Percentiles rank a stretch among this genome's conserved stretches.
phyloP scores from a whole-genome alignment of 2,113 vertebrate species.

The Tachuris rubrigastra region DNA sequence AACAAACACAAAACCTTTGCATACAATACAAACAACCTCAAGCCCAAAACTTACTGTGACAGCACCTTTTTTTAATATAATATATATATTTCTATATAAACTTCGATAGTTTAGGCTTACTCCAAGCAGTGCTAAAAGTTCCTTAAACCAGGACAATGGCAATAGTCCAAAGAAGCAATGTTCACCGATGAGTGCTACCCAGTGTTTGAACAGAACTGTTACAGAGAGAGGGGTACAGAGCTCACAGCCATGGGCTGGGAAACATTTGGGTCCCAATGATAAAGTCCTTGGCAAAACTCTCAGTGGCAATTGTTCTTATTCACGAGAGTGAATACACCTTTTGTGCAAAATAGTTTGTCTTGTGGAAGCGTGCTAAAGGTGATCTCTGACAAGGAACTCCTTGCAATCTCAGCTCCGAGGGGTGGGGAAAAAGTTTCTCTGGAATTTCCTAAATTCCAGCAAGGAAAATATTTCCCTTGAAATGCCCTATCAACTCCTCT shows the following conservation, averaged over 20 bases:
- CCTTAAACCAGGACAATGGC: conserved; percentile 55
- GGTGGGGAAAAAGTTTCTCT: neutral
- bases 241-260: neutral
- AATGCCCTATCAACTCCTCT: neutral
- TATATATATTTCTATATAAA: conserved; percentile 60
- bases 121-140: conserved; percentile 73
- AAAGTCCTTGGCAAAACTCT: conserved; percentile 29
- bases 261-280: neutral
- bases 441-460: conserved; percentile 19
- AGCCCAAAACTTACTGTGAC: conserved; percentile 76
- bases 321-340: neutral
- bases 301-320: neutral
- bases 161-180: conserved; percentile 37
- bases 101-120: conserved; percentile 70
- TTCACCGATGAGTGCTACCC: neutral
- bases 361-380: neutral
- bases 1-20: conserved; percentile 76
- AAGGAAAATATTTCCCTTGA: neutral
- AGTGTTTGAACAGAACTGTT: conserved; percentile 14
- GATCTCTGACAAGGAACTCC: neutral
- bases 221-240: neutral
- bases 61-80: conserved; percentile 71
- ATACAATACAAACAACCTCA: conserved; percentile 77
- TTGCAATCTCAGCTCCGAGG: neutral
- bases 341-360: neutral